Evolutionary conservation across 2,888 invertebrate genomes (phyloP).

Genomic region (Chrysodeixis includens): DNA sequence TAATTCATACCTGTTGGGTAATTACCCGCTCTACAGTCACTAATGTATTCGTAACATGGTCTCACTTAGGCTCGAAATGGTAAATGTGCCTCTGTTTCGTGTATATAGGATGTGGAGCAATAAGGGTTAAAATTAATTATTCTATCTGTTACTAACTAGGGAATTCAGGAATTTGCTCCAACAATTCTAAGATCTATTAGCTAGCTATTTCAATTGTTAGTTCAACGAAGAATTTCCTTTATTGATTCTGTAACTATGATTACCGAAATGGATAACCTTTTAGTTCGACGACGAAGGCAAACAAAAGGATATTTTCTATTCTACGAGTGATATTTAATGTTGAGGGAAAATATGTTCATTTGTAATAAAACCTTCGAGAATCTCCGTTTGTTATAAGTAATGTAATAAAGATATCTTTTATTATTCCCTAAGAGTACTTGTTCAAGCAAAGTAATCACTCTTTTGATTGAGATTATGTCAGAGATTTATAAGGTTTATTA

Average conservation of each 20-base stretch:
- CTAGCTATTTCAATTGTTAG: neutral
- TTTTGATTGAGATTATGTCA: slow-evolving; percentile 1
- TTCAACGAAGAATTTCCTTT: slow-evolving; percentile 13
- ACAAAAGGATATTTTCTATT: slow-evolving; percentile 10
- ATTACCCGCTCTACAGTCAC: slow-evolving; percentile 34
- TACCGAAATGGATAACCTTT: neutral
- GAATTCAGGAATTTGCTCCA: slow-evolving; percentile 27
- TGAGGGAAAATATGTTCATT: slow-evolving; percentile 27
- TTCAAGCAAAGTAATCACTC: slow-evolving; percentile 2
- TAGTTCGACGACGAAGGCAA: slow-evolving; percentile 11
- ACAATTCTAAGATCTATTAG: slow-evolving; percentile 18
- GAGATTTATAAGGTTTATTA: slow-evolving; percentile 4
- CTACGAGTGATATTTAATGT: neutral
- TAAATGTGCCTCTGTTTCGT: slow-evolving; percentile 20
- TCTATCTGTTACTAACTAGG: slow-evolving; percentile 37
- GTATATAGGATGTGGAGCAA: slow-evolving; percentile 12
- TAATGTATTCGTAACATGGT: slow-evolving; percentile 44
- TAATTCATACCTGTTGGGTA: slow-evolving; percentile 45
- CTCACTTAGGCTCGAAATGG: slow-evolving; percentile 31
- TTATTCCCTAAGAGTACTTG: slow-evolving; percentile 4
- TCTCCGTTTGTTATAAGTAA: slow-evolving; percentile 24
- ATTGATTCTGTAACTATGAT: slow-evolving; percentile 20
- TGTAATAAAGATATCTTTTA: slow-evolving; percentile 2
- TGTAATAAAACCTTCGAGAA: slow-evolving; percentile 35
- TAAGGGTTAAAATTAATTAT: slow-evolving; percentile 45